Evolutionary conservation across 2,113 vertebrate genomes (phyloP).

Genomic region (Astatoreochromis straeleni): DNA sequence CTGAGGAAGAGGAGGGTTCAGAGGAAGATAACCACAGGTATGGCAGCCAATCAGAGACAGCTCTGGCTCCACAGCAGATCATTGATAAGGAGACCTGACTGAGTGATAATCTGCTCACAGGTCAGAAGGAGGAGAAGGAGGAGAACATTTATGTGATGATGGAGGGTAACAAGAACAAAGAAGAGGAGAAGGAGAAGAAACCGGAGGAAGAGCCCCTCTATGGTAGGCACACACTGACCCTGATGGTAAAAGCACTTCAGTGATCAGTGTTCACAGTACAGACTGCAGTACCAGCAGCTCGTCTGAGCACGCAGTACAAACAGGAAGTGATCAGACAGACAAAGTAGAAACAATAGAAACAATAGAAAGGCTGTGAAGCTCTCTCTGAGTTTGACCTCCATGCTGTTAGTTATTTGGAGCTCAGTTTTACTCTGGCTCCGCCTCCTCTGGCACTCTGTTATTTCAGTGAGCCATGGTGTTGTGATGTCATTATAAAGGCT

Average conservation of each 20-base stretch:
- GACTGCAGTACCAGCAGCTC: neutral
- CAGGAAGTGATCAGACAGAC: fast-evolving
- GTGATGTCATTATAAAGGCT: neutral
- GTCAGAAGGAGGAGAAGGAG: neutral
- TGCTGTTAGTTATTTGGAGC: neutral
- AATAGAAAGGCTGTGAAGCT: neutral
- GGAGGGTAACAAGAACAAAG: neutral
- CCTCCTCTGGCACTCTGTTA: neutral
- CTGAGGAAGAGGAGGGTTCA: neutral
- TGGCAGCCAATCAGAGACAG: neutral
- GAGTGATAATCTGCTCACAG: neutral
- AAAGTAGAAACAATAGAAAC: neutral
- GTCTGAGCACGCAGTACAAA: neutral
- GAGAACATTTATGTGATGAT: slow-evolving; percentile 7
- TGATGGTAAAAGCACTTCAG: neutral
- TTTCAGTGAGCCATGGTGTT: neutral
- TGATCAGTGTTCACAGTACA: neutral
- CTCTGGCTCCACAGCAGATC: neutral
- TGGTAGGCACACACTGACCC: neutral
- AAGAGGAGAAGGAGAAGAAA: neutral
- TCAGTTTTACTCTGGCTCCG: neutral
- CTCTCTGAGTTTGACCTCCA: neutral
- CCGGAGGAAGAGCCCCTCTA: neutral
- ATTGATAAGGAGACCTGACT: neutral
- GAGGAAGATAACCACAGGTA: neutral